A percentile compares a stretch with the other conserved stretches of the same genome.
These are phyloP conservation scores for Heliconius cydno DNA, from an alignment of 2,888 invertebrate species.

Conservation along the genomic window DNA sequence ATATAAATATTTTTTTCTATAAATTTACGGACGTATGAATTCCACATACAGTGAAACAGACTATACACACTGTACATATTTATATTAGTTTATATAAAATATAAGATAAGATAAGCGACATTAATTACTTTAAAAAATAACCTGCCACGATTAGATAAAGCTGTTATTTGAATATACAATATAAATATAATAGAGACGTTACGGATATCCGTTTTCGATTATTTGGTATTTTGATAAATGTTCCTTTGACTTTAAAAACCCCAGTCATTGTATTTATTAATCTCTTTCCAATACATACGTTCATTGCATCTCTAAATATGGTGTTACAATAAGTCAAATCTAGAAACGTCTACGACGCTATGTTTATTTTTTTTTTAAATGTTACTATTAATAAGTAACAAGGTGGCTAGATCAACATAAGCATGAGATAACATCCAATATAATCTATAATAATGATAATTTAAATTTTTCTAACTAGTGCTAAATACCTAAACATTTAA, in stretches of 20 bases:
- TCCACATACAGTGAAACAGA: conserved; percentile 5
- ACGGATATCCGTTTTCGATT: background rate
- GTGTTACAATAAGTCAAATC: background rate
- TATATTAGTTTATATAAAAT: conserved; percentile 3
- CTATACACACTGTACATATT: conserved; percentile 32
- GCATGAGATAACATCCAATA: conserved; percentile 17
- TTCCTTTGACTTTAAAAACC: background rate
- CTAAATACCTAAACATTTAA: conserved; percentile 18
- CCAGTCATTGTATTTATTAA: too few species aligned
- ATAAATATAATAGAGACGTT: background rate
- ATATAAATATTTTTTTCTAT: conserved; percentile 34
- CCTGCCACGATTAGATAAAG: conserved; percentile 9
- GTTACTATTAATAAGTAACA: conserved; percentile 3
- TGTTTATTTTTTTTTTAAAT: background rate
- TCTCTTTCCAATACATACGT: background rate
- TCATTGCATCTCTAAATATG: conserved; percentile 5
- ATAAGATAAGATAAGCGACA: conserved; percentile 5
- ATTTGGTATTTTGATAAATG: background rate
- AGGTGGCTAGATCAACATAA: conserved; percentile 20
- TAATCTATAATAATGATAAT: background rate
- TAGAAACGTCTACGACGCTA: background rate
- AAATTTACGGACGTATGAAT: conserved; percentile 37
- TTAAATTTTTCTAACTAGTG: conserved; percentile 10
- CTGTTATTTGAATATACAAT: background rate
- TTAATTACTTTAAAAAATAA: conserved; percentile 21